Percentiles rank a stretch among this genome's conserved stretches.
These are phyloP conservation scores for Trilocha varians DNA, from an alignment of 2,888 invertebrate species.

Conservation along the genomic window DNA sequence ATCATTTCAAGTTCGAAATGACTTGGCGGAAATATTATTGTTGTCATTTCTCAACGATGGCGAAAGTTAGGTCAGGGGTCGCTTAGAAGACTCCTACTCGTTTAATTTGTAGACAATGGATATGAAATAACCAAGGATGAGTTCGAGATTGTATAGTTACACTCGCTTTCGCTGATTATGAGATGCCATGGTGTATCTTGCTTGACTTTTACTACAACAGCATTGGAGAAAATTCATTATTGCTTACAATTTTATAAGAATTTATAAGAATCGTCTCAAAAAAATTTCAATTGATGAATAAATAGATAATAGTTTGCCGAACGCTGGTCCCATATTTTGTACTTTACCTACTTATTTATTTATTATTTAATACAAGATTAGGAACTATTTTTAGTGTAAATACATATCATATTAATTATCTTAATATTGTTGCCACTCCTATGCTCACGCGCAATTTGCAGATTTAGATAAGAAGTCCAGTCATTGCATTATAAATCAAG, in stretches of 20 bases:
- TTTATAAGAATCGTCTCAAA: too few relatives aligned
- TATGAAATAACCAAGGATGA: background rate
- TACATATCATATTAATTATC: background rate
- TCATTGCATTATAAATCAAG: background rate
- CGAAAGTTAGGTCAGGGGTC: constrained; percentile 55
- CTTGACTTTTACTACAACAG: background rate
- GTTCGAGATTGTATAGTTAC: background rate
- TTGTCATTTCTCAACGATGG: constrained; percentile 32
- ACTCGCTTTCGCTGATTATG: background rate
- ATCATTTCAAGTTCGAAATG: constrained; percentile 42
- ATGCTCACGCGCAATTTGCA: constrained; percentile 2
- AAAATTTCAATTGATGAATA: too few relatives aligned
- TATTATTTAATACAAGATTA: too few relatives aligned
- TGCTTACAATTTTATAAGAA: background rate
- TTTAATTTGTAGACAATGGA: background rate
- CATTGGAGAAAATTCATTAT: background rate
- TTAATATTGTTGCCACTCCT: background rate
- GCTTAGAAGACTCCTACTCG: constrained; percentile 11
- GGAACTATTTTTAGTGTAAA: too few relatives aligned
- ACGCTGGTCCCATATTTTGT: too few relatives aligned
- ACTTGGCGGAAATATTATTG: constrained; percentile 39
- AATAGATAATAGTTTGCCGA: too few relatives aligned
- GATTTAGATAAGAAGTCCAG: constrained; percentile 10
- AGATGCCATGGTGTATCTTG: background rate
- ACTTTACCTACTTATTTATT: too few relatives aligned